Evolutionary conservation across 2,888 invertebrate species (phyloP), one percentile per base, ranked within the genome.

Genomic region (Plusia festucae): DNA sequence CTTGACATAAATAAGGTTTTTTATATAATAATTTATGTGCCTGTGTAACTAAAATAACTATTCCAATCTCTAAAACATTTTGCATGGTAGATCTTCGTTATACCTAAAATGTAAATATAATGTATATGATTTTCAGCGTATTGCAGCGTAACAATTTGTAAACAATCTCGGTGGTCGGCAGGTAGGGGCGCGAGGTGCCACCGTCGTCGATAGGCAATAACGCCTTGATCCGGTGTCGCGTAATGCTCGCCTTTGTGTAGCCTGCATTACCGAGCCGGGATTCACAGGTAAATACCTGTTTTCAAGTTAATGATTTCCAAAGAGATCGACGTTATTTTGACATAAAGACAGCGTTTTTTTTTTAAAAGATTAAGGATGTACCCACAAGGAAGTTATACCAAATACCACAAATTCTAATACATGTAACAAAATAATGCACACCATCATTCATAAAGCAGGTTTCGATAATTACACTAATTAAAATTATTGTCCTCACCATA

Each of bases 161-260:
- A 57, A 49, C 60, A 49, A 70, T 60, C 20, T 59, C 27, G n/a
- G 15, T 51, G 15, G 15, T 16, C 20, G 15, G 27, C 32, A 34
- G 30, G 57, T 44, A 24, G 30, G 0, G 55, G 22, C 52, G 32
- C 53, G 46, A 60, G 51, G 52, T 52, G 60, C 24, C 65, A 44
- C 15, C 56, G 63, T 20, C 40, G 65, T 64, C 46, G 55, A 70
- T 61, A 61, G 65, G 57, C 60, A 65, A 65, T 60, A 70, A 55
- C 54, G 18, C 46, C 46, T 11, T 49, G 46, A 49, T 49, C 46
- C 55, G 61, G 60, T 76, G 65, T 16, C 30, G 32, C 52, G 44
- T 20, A 22, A 20, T 22, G 16, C 52, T 24, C 52, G 24, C 52
- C 71, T 76, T 65, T 76, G 76, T 70, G 76, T 27, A 56, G 76